Evolutionary conservation across 92 coral and sea anemone species (phyloP).

Genomic region (Diadumene lineata): DNA sequence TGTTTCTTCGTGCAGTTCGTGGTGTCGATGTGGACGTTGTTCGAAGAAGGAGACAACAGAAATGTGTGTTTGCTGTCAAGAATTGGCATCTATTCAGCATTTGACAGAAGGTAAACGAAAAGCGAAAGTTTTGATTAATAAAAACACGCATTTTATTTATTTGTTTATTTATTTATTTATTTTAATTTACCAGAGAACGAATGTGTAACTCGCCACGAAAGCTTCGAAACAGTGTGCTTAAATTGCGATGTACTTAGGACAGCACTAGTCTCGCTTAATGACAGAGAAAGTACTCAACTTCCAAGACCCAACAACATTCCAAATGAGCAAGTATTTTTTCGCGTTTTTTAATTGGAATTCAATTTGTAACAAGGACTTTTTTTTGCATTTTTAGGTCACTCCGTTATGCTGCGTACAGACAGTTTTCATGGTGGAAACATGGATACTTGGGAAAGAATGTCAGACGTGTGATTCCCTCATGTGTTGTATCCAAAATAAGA

Average conservation of each 20-base stretch:
- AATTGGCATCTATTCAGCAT: too few species aligned
- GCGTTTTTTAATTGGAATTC: background rate
- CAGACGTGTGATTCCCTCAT: slow-evolving; percentile 32
- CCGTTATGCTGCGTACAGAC: background rate
- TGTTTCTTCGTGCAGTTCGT: too few species aligned
- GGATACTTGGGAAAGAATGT: slow-evolving; percentile 33
- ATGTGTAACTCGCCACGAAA: background rate
- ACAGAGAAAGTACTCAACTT: background rate
- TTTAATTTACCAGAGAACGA: too few species aligned
- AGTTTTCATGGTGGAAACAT: slow-evolving; percentile 11
- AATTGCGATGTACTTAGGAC: background rate
- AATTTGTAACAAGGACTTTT: background rate
- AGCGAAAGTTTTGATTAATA: too few species aligned
- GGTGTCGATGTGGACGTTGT: too few species aligned
- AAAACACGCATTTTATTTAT: too few species aligned
- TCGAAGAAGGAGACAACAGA: too few species aligned
- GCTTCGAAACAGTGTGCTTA: background rate
- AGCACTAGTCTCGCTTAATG: background rate
- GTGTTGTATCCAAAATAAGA: slow-evolving; percentile 25
- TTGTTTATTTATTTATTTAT: too few species aligned
- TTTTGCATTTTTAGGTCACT: background rate
- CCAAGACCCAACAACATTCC: background rate
- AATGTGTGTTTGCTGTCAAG: too few species aligned
- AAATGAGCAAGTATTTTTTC: background rate
- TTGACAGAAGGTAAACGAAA: too few species aligned